Percentiles rank a stretch among this genome's conserved stretches.
phyloP scores from a whole-genome alignment of 2,113 vertebrate species.

The Chloropsis hardwickii region DNA sequence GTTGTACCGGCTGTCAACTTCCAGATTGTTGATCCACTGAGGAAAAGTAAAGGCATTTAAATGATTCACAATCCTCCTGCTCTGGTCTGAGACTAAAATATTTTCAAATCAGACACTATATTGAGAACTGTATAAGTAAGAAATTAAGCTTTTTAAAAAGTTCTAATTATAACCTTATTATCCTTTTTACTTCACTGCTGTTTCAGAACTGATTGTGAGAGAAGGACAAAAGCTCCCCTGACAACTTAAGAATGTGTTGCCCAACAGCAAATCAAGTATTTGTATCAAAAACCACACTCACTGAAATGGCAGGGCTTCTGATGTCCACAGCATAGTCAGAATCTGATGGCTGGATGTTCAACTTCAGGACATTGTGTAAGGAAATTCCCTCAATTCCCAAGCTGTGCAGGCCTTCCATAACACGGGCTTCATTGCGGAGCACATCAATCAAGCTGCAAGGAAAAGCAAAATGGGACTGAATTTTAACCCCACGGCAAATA shows the following conservation, averaged over 20 bases:
- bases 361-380: constrained; percentile 90
- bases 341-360: constrained; percentile 91
- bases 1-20: constrained; percentile 86
- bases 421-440: constrained; percentile 89
- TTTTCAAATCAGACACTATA: not conserved
- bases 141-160: not conserved
- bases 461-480: not conserved
- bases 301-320: constrained; percentile 87
- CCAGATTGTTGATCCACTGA: constrained; percentile 98
- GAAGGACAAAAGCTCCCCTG: not conserved
- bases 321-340: constrained; percentile 95
- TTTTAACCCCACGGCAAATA: not conserved
- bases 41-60: not conserved
- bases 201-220: not conserved
- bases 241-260: not conserved
- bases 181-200: not conserved
- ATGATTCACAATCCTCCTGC: not conserved
- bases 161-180: not conserved
- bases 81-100: not conserved
- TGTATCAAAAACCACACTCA: constrained; percentile 62
- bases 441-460: constrained; percentile 86
- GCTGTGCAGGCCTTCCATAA: constrained; percentile 94
- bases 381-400: constrained; percentile 85
- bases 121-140: too few species aligned
- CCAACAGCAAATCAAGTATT: not conserved